Evolutionary conservation across 2,888 invertebrate genomes (phyloP), one percentile per base, ranked within the genome.

Genomic region (Pachydiplax longipennis): DNA sequence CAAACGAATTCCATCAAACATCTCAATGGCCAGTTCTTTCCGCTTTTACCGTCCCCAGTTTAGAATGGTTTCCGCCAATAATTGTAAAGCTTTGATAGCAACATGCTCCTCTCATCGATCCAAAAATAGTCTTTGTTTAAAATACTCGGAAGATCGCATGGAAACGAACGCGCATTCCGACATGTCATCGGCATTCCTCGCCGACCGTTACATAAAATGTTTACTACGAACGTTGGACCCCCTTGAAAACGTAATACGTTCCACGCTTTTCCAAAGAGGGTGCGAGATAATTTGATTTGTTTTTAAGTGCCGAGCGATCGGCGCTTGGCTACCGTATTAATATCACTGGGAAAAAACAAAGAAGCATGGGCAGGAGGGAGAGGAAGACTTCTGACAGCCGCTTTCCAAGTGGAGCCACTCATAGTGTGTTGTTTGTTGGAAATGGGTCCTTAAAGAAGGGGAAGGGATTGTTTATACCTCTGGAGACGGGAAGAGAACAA

Each of bases 401-500:
- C 73, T 25, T 25, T 73, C 73, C 73, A 73, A 73, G 73, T 73
- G 73, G 73, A 73, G 73, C 73, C 73, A 25, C 73, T 73, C 73
- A 73, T 12, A 25, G 73, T 73, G 25, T 73, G 73, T 73, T 73
- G 73, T 73, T 73, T 73, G 73, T 73, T 73, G 73, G 73, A 31
- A 73, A 31, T n/a, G 31, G 73, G 73, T 25, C 73, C 73, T 73
- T 25, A 73, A 73, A 31, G 73, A 31, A 10, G 73, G 73, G 25
- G 73, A 25, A 2, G 18, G 61, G 87, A 87, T 53, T 87, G 87
- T 87, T 87, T 87, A 87, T 61, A 61, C 61, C 87, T 48, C 83
- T 61, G 40, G 40, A 22, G 61, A 61, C 58, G 87, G 58, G 61
- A 53, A 18, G 83, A 83, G 65, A 73, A 73, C 73, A 87, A 87